These are phyloP conservation scores for Leptopilina boulardi DNA, from an alignment of 1,140 invertebrate species.

Conservation along the genomic window DNA sequence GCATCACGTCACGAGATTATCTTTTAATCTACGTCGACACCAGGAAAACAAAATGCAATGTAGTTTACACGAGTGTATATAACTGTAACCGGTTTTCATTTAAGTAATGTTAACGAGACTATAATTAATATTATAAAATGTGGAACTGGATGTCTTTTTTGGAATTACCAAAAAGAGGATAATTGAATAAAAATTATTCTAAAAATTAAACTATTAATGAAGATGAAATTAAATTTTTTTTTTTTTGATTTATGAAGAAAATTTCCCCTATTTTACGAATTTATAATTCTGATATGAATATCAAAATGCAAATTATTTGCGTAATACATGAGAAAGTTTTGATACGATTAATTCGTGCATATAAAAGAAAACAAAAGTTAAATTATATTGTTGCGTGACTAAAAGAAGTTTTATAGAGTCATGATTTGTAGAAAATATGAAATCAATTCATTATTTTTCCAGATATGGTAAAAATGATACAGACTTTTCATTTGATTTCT, in stretches of 20 bases:
- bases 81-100: constrained; percentile 31
- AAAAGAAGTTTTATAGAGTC: background rate
- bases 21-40: constrained; percentile 30
- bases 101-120: constrained; percentile 21
- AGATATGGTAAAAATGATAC: background rate
- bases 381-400: background rate
- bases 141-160: constrained; percentile 10
- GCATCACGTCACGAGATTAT: constrained; percentile 17
- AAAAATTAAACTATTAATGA: background rate
- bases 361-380: constrained; percentile 1
- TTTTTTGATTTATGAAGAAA: background rate
- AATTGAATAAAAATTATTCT: background rate
- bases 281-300: too few relatives aligned
- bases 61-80: constrained; percentile 24
- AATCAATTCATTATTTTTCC: background rate
- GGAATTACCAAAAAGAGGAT: background rate
- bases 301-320: background rate
- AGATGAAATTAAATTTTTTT: background rate
- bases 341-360: background rate
- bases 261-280: background rate
- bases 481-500: too few relatives aligned
- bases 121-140: background rate
- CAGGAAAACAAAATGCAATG: constrained; percentile 16
- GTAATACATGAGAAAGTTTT: background rate
- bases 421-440: constrained; percentile 2